A percentile compares a stretch with the other conserved stretches of the same genome.
phyloP scores from a whole-genome alignment of 23 tunicate species.

The Aplidium turbinatum region DNA sequence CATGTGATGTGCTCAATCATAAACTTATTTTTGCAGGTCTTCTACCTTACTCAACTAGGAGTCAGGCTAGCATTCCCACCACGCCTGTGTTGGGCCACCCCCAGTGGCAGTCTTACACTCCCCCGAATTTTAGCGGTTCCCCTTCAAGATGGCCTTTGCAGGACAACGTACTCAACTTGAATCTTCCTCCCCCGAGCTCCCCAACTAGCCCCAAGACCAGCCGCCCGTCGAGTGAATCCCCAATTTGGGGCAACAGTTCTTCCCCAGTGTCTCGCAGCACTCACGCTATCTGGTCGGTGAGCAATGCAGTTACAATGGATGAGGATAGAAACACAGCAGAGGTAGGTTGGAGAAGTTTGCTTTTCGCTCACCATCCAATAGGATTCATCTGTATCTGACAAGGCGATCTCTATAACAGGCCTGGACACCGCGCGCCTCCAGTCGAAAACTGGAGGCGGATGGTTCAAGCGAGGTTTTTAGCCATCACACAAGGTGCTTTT shows the following conservation, averaged over 20 bases:
- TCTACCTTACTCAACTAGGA: not conserved
- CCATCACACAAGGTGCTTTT: no score
- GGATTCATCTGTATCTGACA: no score
- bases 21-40: not conserved
- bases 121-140: not conserved
- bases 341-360: conserved; percentile 50
- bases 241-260: not conserved
- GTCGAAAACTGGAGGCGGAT: no score
- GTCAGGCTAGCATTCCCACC: not conserved
- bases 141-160: not conserved
- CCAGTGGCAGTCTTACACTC: not conserved
- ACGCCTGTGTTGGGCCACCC: not conserved
- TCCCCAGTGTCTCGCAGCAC: conserved; percentile 43
- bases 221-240: conserved; percentile 5
- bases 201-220: not conserved
- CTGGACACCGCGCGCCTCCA: no score
- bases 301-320: conserved; percentile 88
- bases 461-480: no score
- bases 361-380: no score
- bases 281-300: conserved; percentile 86
- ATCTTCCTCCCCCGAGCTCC: conserved; percentile 4
- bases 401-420: no score
- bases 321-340: conserved; percentile 68
- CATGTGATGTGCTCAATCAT: not conserved
- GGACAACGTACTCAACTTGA: not conserved